Percentiles rank a stretch among this genome's conserved stretches.
These are phyloP conservation scores for Neotoxoptera formosana DNA, from an alignment of 1,140 invertebrate species.

Conservation along the genomic window DNA sequence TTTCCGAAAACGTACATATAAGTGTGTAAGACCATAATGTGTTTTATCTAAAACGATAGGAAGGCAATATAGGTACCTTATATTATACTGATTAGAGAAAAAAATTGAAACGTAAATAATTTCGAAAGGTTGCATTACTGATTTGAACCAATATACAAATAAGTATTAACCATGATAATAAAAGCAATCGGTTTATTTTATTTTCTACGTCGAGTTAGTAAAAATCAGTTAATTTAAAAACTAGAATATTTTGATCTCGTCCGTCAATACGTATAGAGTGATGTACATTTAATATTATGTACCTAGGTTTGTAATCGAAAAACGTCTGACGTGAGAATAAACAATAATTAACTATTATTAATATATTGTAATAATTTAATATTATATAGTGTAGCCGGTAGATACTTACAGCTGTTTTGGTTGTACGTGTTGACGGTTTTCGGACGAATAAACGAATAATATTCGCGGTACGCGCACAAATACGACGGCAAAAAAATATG, in stretches of 20 bases:
- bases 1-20: too few species aligned
- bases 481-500: neutral
- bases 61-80: neutral
- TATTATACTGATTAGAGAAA: neutral
- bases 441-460: neutral
- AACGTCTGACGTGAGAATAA: neutral
- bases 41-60: neutral
- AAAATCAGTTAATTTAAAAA: neutral
- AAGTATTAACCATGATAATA: neutral
- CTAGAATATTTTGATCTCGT: neutral
- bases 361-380: neutral
- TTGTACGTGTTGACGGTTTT: neutral
- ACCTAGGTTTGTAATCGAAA: neutral
- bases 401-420: neutral
- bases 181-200: neutral
- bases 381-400: neutral
- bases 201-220: neutral
- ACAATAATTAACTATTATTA: neutral
- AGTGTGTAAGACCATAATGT: neutral
- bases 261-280: neutral
- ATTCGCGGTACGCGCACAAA: neutral
- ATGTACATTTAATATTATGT: neutral
- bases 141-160: neutral
- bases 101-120: neutral
- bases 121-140: neutral